A percentile compares a stretch with the other conserved stretches of the same genome.
Conservation (phyloP, 2,797 vertebrate species). For the Glyptemys insculpta region DNA sequence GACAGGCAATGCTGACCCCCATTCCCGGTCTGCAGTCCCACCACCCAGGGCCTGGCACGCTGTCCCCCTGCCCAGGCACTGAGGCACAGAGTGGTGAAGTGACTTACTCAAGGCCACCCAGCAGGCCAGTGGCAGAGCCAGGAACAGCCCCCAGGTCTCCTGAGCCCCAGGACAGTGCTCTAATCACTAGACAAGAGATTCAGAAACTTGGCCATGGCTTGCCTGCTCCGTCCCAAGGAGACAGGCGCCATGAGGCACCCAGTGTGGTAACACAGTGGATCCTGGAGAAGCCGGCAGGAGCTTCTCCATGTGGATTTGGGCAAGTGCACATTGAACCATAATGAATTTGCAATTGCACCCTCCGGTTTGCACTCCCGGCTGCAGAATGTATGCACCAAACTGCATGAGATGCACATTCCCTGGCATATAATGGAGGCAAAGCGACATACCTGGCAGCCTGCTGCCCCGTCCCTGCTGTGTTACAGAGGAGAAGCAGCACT, state of each 20-base stretch:
- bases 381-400: neutral
- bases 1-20: too few species aligned
- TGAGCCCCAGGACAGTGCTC: too few species aligned
- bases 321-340: neutral
- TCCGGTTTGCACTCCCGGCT: neutral
- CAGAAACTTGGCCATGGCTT: neutral
- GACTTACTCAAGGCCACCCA: too few species aligned
- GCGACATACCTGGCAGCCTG: slow-evolving; percentile 86
- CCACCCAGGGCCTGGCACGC: too few species aligned
- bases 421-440: neutral
- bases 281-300: neutral
- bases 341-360: neutral
- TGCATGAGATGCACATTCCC: neutral
- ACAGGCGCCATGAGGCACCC: too few species aligned
- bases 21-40: too few species aligned
- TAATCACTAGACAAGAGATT: too few species aligned
- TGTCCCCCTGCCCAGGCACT: too few species aligned
- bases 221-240: neutral
- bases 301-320: neutral
- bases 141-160: too few species aligned
- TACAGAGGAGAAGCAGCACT: slow-evolving; percentile 91
- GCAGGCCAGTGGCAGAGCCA: too few species aligned
- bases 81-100: too few species aligned
- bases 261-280: too few species aligned
- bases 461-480: slow-evolving; percentile 84